These are phyloP conservation scores for Magallana gigas DNA, from an alignment of 1,140 invertebrate species.

Conservation along the genomic window DNA sequence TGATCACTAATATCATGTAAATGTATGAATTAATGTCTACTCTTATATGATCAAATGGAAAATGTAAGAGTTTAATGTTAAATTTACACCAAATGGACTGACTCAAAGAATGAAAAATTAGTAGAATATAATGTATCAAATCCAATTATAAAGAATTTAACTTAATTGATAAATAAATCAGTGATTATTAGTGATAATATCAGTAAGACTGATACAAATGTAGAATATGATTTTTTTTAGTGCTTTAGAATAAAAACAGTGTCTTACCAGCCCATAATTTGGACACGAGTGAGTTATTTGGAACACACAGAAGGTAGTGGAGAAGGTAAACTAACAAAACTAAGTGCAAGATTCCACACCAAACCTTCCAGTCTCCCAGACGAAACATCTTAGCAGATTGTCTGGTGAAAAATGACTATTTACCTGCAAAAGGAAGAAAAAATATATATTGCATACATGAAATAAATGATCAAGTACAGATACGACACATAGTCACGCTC, in stretches of 20 bases:
- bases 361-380: slow-evolving; percentile 17
- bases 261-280: slow-evolving; percentile 38
- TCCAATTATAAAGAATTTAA: background rate
- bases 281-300: background rate
- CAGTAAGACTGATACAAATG: too few relatives aligned
- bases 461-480: too few relatives aligned
- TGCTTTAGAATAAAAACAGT: background rate
- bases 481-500: too few relatives aligned
- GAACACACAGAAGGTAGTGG: slow-evolving; percentile 18
- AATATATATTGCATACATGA: background rate
- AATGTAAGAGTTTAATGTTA: too few relatives aligned
- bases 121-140: too few relatives aligned
- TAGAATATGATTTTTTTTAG: too few relatives aligned
- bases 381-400: background rate
- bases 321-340: background rate
- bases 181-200: background rate
- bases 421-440: background rate
- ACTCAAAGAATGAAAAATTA: too few relatives aligned
- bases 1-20: too few relatives aligned
- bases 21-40: too few relatives aligned
- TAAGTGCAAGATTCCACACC: slow-evolving; percentile 7
- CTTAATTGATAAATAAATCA: background rate
- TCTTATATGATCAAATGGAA: too few relatives aligned
- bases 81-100: too few relatives aligned
- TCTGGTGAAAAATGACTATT: background rate